These are phyloP conservation scores for Phenganax marumi DNA, from an alignment of 92 coral and sea anemone genomes.

Conservation along the genomic window DNA sequence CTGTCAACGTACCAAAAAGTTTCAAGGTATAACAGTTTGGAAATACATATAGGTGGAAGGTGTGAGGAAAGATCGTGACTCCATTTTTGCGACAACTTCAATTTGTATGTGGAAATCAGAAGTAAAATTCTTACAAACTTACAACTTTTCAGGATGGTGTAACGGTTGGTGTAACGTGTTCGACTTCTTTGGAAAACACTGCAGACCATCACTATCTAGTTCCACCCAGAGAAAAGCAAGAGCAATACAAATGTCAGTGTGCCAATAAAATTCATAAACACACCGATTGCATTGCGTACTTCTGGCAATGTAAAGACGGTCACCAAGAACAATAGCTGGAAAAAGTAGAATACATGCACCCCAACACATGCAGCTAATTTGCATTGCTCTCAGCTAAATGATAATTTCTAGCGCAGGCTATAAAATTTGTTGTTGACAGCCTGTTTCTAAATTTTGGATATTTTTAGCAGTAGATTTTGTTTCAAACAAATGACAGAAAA, in stretches of 20 bases:
- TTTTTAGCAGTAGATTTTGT: too few species aligned
- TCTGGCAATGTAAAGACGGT: neutral
- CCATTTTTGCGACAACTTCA: too few species aligned
- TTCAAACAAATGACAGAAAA: too few species aligned
- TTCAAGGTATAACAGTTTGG: neutral
- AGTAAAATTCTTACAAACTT: neutral
- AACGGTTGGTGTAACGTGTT: conserved; percentile 5
- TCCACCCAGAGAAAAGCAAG: neutral
- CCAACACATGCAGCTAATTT: too few species aligned
- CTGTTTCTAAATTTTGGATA: too few species aligned
- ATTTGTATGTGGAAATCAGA: neutral
- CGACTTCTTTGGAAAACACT: neutral
- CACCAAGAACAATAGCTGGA: neutral
- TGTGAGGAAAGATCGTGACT: too few species aligned
- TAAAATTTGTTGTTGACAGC: too few species aligned
- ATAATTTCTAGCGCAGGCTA: too few species aligned
- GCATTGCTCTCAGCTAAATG: too few species aligned
- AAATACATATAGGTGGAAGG: too few species aligned
- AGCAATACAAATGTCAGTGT: neutral
- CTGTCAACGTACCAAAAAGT: neutral
- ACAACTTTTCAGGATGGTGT: neutral
- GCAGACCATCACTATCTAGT: neutral
- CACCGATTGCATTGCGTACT: conserved; percentile 1
- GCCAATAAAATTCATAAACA: neutral
- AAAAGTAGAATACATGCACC: too few species aligned